Evolutionary conservation across 2,888 invertebrate species (phyloP).

Genomic region (Resseliella maxima): DNA sequence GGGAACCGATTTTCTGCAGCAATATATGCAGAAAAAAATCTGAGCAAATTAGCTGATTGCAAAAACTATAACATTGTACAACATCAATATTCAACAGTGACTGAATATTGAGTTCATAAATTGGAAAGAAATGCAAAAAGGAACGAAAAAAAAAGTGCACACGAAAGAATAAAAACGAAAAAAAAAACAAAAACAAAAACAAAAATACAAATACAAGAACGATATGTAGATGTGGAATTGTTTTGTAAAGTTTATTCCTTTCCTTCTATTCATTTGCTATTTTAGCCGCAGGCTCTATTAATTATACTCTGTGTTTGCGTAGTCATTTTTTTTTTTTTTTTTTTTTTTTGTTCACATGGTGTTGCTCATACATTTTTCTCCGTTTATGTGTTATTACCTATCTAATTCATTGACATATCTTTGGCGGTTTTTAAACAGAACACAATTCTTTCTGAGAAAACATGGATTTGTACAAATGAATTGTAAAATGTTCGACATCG

Average conservation of each 20-base stretch:
- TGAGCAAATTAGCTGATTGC: conserved; percentile 32
- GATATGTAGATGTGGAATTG: too few species aligned
- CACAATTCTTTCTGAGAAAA: background rate
- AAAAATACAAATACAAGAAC: too few species aligned
- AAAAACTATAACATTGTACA: conserved; percentile 20
- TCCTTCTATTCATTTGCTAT: background rate
- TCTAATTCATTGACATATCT: conserved; percentile 29
- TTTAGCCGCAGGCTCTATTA: conserved; percentile 11
- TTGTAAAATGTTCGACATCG: too few species aligned
- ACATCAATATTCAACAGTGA: conserved; percentile 17
- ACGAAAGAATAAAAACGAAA: too few species aligned
- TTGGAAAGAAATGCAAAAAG: background rate
- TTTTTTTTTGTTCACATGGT: conserved; percentile 25
- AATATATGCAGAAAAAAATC: background rate
- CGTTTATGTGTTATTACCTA: background rate
- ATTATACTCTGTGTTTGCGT: conserved; percentile 9
- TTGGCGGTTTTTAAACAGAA: background rate
- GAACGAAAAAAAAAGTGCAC: background rate
- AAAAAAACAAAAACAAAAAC: too few species aligned
- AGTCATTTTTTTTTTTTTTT: too few species aligned
- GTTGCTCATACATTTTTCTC: background rate
- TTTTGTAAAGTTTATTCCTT: background rate
- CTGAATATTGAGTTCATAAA: background rate
- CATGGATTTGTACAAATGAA: too few species aligned
- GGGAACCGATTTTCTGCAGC: background rate